Base-by-base conservation (phyloP, 2,797 vertebrate genomes). In the Onychomys arenicola region DNA sequence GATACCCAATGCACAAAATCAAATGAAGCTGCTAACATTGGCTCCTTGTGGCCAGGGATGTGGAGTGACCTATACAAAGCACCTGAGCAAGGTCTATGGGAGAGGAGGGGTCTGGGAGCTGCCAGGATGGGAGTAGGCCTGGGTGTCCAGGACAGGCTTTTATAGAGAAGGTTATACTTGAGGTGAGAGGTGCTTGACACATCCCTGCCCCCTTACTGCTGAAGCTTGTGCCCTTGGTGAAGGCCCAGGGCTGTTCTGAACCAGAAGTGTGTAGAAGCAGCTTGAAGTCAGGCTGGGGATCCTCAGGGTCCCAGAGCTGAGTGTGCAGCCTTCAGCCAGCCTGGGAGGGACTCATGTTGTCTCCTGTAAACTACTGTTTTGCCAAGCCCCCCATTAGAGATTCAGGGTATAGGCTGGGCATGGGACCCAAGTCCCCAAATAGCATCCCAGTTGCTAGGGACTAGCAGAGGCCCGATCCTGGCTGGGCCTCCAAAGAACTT, bases 231-330 rank as follows among this genome's bases (percentile, higher is more conserved):
- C 25, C 16, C 32, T 92, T n/a, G 17, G 1, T 19, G 40, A 90
- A 93, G 52, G 46, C 32, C 32, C 43, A 9, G 12, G 86, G 52
- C 10, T 8, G n/a, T 49, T n/a, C 69, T 52, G 63, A 49, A 1
- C n/a, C 23, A 5, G 67, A 83, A 49, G 52, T 61, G 19, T 40
- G 6, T 49, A 23, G 25, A 61, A 34, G 40, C 23, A 69, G 71
- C 67, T 88, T 2, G 0, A 61, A 11, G 19, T 37, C 73, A 61
- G 29, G 6, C 1, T 13, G 63, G 27, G 5, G 3, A 17, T 40
- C 57, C 55, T 73, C 2, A 0, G 0, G 65, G 6, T 34, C 3
- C 34, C 37, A 7, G 57, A 2, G 17, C 46, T 55, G 69, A 32
- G 10, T 8, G 11, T 12, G 14, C 2, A 63, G 34, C 61, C 1